These are phyloP conservation scores for Hyalella azteca DNA, from an alignment of 2,888 invertebrate species.

Conservation along the genomic window DNA sequence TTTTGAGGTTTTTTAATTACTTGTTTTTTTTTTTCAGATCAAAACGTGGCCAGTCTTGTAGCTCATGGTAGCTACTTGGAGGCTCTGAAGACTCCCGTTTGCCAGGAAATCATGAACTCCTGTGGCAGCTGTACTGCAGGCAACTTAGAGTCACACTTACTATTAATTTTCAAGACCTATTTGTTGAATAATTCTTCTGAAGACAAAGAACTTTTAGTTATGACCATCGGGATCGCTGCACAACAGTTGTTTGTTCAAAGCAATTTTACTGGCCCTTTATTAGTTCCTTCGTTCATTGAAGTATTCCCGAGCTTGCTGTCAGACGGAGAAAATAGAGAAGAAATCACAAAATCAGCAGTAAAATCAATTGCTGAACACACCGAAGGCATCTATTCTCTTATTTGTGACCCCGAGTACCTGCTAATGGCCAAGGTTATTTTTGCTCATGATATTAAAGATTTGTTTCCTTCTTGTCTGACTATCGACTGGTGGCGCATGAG, in stretches of 20 bases:
- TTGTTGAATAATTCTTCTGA: constrained; percentile 22
- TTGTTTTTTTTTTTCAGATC: neutral
- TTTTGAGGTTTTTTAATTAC: neutral
- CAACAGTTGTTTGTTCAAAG: constrained; percentile 53
- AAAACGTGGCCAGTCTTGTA: constrained; percentile 45
- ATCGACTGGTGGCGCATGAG: constrained; percentile 55
- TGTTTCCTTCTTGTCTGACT: constrained; percentile 43
- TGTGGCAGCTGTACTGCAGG: neutral
- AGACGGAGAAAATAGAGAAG: constrained; percentile 26
- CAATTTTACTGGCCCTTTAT: constrained; percentile 54
- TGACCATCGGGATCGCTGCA: constrained; percentile 49
- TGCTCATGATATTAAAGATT: constrained; percentile 30
- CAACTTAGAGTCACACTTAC: neutral
- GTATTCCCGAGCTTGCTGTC: constrained; percentile 45
- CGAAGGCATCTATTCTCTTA: constrained; percentile 51
- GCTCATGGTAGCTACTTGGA: constrained; percentile 53
- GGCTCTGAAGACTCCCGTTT: constrained; percentile 43
- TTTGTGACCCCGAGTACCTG: constrained; percentile 50
- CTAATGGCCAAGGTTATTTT: constrained; percentile 47
- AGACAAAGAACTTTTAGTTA: constrained; percentile 41
- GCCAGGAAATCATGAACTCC: constrained; percentile 42
- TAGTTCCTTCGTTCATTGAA: constrained; percentile 45
- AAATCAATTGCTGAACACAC: constrained; percentile 49
- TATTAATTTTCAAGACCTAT: neutral
- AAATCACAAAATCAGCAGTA: constrained; percentile 40